A percentile compares a stretch with the other conserved stretches of the same genome.
phyloP scores from a whole-genome alignment of 2,797 vertebrate genomes.

The Atherinosoma microstoma region DNA sequence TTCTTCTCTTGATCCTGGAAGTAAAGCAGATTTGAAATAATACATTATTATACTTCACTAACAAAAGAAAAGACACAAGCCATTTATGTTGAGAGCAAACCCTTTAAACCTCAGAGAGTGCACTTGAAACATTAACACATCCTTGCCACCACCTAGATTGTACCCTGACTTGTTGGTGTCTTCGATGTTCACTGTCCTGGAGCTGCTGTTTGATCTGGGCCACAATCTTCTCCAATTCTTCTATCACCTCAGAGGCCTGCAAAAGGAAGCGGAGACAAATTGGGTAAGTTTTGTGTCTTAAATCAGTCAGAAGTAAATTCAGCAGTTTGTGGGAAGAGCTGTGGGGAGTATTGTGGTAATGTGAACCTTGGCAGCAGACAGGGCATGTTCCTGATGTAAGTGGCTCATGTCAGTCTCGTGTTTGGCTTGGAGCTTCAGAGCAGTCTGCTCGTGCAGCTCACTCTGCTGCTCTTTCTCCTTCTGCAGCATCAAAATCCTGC shows the following conservation, averaged over 20 bases:
- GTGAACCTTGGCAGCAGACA: slow-evolving; percentile 89
- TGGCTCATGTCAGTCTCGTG: slow-evolving; percentile 85
- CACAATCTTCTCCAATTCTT: slow-evolving; percentile 83
- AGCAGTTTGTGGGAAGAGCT: not conserved
- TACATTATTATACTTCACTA: not conserved
- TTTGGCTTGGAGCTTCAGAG: slow-evolving; percentile 85
- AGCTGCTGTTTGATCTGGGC: slow-evolving; percentile 86
- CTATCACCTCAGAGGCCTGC: slow-evolving; percentile 87
- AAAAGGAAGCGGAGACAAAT: slow-evolving; percentile 12
- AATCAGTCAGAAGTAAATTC: slow-evolving; percentile 3
- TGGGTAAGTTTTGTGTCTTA: not conserved
- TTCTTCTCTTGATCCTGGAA: slow-evolving; percentile 88
- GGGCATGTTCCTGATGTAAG: slow-evolving; percentile 87
- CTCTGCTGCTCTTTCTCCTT: slow-evolving; percentile 85
- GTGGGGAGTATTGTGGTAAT: not conserved
- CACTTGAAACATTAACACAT: not conserved
- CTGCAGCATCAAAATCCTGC: slow-evolving; percentile 82
- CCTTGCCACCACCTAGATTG: not conserved
- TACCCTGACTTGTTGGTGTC: slow-evolving; percentile 87
- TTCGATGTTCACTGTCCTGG: slow-evolving; percentile 86
- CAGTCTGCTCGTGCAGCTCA: slow-evolving; percentile 80
- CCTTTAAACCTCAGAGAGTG: not conserved
- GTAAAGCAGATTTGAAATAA: slow-evolving; percentile 19
- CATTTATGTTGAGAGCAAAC: not conserved
- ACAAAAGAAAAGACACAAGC: not conserved